phyloP scores from a whole-genome alignment of 2,888 invertebrate species.

The Meteorus cinctellus region DNA sequence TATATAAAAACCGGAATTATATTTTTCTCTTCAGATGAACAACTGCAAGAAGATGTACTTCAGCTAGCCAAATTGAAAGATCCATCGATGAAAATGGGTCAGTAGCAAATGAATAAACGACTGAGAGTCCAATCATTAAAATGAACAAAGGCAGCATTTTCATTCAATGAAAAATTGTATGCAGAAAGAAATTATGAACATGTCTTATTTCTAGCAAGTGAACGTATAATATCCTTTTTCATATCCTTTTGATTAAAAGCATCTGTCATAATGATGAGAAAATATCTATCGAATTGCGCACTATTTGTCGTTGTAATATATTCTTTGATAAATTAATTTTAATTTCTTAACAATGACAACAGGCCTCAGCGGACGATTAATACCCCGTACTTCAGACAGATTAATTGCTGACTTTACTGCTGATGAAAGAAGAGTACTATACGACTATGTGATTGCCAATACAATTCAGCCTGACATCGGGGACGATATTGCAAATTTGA shows the following conservation, averaged over 20 bases:
- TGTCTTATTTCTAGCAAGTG: conserved; percentile 62
- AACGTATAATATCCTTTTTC: conserved; percentile 71
- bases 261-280: conserved; percentile 30
- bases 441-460: conserved; percentile 68
- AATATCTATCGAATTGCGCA: not conserved
- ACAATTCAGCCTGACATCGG: conserved; percentile 66
- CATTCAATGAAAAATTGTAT: conserved; percentile 61
- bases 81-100: conserved; percentile 65
- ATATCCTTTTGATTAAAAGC: conserved; percentile 67
- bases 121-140: not conserved
- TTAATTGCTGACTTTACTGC: conserved; percentile 69
- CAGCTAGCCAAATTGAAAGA: conserved; percentile 60
- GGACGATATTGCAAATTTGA: conserved; percentile 64
- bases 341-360: conserved; percentile 60
- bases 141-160: not conserved
- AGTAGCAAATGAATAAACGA: conserved; percentile 48
- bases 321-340: conserved; percentile 15
- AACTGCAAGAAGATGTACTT: conserved; percentile 70
- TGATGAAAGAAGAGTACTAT: conserved; percentile 69
- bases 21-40: conserved; percentile 69
- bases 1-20: conserved; percentile 25
- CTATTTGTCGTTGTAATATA: not conserved
- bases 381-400: conserved; percentile 71
- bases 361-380: conserved; percentile 67
- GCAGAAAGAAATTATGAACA: conserved; percentile 63